phyloP scores from a whole-genome alignment of 2,797 vertebrate genomes.

The Syngnathus acus region DNA sequence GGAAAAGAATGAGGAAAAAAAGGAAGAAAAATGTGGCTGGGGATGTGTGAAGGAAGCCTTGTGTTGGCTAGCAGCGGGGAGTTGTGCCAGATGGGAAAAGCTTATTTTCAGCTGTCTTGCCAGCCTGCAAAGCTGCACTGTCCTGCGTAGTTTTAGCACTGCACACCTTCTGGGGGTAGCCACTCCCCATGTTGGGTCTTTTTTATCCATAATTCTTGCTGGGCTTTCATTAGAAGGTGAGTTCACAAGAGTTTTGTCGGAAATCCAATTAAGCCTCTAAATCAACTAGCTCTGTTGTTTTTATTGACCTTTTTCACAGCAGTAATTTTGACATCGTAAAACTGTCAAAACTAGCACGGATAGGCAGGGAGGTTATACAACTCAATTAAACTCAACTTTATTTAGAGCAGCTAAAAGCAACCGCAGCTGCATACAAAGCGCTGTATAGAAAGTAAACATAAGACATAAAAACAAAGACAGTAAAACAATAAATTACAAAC shows the following conservation, averaged over 20 bases:
- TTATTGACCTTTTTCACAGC: too few relatives aligned
- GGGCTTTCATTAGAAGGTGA: neutral
- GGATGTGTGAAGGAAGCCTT: slow-evolving; percentile 17
- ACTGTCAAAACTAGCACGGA: too few relatives aligned
- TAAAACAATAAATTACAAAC: too few relatives aligned
- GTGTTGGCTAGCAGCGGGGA: slow-evolving; percentile 28
- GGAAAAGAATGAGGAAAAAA: slow-evolving; percentile 13
- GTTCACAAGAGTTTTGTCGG: neutral
- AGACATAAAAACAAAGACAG: too few relatives aligned
- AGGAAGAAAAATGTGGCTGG: neutral
- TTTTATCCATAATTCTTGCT: neutral
- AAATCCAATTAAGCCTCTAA: too few relatives aligned
- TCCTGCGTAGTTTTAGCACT: slow-evolving; percentile 24
- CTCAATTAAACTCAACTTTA: too few relatives aligned
- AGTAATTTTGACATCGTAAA: too few relatives aligned
- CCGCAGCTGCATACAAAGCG: too few relatives aligned
- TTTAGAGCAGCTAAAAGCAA: too few relatives aligned
- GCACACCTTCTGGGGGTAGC: slow-evolving; percentile 7
- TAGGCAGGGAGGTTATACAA: too few relatives aligned
- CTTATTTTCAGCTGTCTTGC: slow-evolving; percentile 44
- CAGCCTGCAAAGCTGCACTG: slow-evolving; percentile 9
- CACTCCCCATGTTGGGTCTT: neutral
- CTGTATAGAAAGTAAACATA: too few relatives aligned
- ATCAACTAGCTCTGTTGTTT: too few relatives aligned
- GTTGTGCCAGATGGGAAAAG: slow-evolving; percentile 40